Percentiles rank a stretch among this genome's conserved stretches.
phyloP scores from a whole-genome alignment of 2,113 vertebrate genomes.

The Phylloscopus trochiloides region DNA sequence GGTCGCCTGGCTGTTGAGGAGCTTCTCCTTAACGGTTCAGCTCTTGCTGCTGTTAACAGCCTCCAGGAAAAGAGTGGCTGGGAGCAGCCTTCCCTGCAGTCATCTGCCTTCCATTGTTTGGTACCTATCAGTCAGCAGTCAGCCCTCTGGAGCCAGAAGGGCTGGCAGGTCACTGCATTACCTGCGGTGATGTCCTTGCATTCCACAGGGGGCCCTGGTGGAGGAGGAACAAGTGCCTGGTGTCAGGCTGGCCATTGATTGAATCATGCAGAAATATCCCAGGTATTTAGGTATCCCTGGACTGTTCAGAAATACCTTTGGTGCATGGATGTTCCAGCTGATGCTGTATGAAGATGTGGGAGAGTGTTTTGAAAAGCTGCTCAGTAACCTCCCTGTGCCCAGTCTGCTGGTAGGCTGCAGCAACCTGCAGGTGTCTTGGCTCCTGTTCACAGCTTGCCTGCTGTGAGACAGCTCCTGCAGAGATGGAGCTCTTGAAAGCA shows the following conservation, averaged over 20 bases:
- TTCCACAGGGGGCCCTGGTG: accelerated
- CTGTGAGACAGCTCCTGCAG: not conserved
- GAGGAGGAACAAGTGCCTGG: not conserved
- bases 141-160: not conserved
- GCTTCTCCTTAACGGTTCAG: not conserved
- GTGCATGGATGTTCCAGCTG: not conserved
- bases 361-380: not conserved
- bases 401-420: not conserved
- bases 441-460: not conserved
- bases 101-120: not conserved
- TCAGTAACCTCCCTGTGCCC: not conserved
- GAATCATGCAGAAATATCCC: not conserved
- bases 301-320: not conserved
- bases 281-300: not conserved
- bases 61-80: not conserved
- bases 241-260: not conserved
- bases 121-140: not conserved
- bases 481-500: not conserved
- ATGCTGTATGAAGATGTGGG: not conserved
- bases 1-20: not conserved
- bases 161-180: not conserved
- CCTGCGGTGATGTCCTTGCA: not conserved
- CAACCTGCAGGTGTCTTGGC: not conserved
- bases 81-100: not conserved
- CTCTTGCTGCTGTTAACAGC: not conserved